These are phyloP conservation scores for Molossus alvarezi DNA, from an alignment of 2,797 vertebrate species.

Conservation along the genomic window DNA sequence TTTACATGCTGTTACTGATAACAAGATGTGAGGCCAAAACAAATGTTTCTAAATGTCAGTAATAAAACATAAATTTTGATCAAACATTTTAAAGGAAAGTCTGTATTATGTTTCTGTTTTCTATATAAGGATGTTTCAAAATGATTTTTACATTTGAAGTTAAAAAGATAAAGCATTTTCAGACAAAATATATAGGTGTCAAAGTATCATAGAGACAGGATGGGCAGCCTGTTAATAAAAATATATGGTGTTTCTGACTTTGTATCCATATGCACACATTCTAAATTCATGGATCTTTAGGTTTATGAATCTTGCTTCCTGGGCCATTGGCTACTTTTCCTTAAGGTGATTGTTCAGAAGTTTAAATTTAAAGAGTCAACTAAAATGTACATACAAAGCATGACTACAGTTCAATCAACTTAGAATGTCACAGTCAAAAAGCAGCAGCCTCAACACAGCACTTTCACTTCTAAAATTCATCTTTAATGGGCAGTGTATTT, in stretches of 20 bases:
- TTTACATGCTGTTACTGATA: neutral
- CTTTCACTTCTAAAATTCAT: neutral
- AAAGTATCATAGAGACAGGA: neutral
- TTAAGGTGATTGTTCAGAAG: neutral
- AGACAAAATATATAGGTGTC: neutral
- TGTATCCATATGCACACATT: neutral
- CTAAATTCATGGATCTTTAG: neutral
- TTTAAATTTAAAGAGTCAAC: neutral
- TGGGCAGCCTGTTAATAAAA: neutral
- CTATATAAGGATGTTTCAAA: neutral
- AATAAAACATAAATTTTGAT: neutral
- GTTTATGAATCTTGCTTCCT: neutral
- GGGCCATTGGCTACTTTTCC: neutral
- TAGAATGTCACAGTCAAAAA: neutral
- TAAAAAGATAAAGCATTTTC: conserved; percentile 30
- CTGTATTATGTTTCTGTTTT: neutral
- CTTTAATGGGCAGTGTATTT: neutral
- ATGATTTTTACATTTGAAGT: conserved; percentile 31
- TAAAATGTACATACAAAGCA: neutral
- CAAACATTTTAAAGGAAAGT: neutral
- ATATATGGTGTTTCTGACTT: neutral
- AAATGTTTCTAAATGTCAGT: neutral
- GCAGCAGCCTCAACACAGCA: neutral
- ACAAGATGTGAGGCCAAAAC: neutral
- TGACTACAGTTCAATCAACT: neutral